Base-by-base conservation (phyloP, 2,888 invertebrate genomes). In the Aproaerema taeniolella region DNA sequence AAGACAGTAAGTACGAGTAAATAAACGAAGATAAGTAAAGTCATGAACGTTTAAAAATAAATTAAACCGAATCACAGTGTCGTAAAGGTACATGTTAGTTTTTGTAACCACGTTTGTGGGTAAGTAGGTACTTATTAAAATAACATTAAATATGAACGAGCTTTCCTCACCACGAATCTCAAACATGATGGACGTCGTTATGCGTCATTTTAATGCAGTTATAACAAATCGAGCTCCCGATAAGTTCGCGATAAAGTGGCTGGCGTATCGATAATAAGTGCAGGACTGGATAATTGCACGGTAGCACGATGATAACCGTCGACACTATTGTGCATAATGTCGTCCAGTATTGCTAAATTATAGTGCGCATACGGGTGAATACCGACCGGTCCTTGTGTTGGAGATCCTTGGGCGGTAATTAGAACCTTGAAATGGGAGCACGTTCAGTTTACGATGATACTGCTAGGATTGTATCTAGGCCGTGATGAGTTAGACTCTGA, bases 261-360 rank as follows among this genome's bases (percentile, higher is more conserved):
- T 64, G 57, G 57, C 58, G 61, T 58, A 67, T 69, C 67, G 62
- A 66, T 76, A 76, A 70, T 70, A 67, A 63, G 67, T 56, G 58
- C 45, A 58, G 52, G 56, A 52, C 66, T 66, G 72, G 66, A 73
- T 82, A 83, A 83, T 82, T 82, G 67, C 55, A 77, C 66, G 65
- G 73, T 71, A 71, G 73, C 63, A 36, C 53, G 62, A 61, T 60
- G 79, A 75, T 76, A 79, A 75, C 61, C 64, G 67, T 64, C 72
- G 61, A 63, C 70, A 74, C 81, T 74, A 80, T 77, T 75, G 75
- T 79, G 72, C 72, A 69, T 81, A 81, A 82, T 81, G 67, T 73
- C 67, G 67, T 64, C 61, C 73, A 63, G 62, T 66, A 78, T 76
- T 73, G 72, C 74, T 65, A 75, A 82, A 83, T 81, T 81, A 82